phyloP scores from a whole-genome alignment of 2,888 invertebrate genomes.

The Oxytorus armatus region DNA sequence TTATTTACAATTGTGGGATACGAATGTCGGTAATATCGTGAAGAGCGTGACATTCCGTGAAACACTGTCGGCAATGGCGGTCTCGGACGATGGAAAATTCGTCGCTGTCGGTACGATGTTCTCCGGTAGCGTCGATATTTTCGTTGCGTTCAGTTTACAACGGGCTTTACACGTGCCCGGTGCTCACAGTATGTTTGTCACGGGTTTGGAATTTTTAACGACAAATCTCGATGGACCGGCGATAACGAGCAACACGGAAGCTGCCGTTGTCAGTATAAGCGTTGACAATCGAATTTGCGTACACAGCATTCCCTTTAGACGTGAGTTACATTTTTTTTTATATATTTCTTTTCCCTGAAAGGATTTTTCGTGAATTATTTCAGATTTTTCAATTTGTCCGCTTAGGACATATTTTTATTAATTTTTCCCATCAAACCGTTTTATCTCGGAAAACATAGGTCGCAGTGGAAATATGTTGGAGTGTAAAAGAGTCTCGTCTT shows the following conservation, averaged over 20 bases:
- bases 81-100: constrained; percentile 96
- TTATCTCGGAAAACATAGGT: no score
- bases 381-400: constrained; percentile 1
- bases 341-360: constrained; percentile 3
- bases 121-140: constrained; percentile 95
- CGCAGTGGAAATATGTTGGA: no score
- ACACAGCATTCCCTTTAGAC: constrained; percentile 92
- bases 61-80: constrained; percentile 93
- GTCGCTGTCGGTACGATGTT: constrained; percentile 97
- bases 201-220: constrained; percentile 97
- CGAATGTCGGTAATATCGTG: constrained; percentile 86
- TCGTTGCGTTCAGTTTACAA: constrained; percentile 96
- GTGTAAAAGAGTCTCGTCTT: no score
- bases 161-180: constrained; percentile 92
- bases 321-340: constrained; percentile 86
- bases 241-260: constrained; percentile 91
- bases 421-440: no score
- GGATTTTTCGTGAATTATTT: constrained; percentile 20
- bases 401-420: no score
- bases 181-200: constrained; percentile 98
- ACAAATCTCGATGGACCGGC: constrained; percentile 89
- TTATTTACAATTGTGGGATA: constrained; percentile 92
- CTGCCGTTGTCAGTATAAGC: constrained; percentile 96
- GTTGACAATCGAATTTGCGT: constrained; percentile 97
- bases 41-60: constrained; percentile 88